Evolutionary conservation across 2,888 invertebrate species (phyloP), one percentile per base, ranked within the genome.

Genomic region (Athripsodes cinereus): DNA sequence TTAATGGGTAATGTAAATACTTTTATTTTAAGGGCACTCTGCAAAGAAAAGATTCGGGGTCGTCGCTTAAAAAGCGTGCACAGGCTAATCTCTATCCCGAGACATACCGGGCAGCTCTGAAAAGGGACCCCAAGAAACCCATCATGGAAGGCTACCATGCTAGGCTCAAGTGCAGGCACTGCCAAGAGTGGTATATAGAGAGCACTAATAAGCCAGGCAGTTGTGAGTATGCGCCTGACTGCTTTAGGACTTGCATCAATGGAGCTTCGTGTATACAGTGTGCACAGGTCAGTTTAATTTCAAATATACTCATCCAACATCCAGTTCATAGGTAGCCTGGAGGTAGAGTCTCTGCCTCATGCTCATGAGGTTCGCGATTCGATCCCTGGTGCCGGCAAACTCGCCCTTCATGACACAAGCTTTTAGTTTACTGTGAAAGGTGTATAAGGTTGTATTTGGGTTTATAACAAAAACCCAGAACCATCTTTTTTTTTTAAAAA

Each of bases 181-280:
- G 91, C 67, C 86, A 89, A 74, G 89, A 90, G 71, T 79, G 86
- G 69, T 96, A 91, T 74, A 74, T 84, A 62, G 88, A 89, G 69
- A 91, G 91, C 65, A 86, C 87, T 55, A 96, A 96, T 76, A 80
- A 85, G n/a, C 82, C 87, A 16, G 96, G 96, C 59, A 83, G 90
- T 53, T 92, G 92, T 70, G 86, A 89, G 68, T 89, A 82, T 72
- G 94, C 94, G 1, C 96, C 96, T 0, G 95, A 96, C 75, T 83
- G 85, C 68, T 84, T 88, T 69, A 83, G 83, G 65, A 80, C 86
- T 22, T 88, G 91, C 67, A 88, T 96, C 67, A 88, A 94, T 71
- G 81, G 82, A 57, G 83, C 92, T 49, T 85, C 90, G 51, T 95
- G 96, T 71, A 86, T 96, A 69, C 83, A 86, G 65, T 92, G 93